Base-by-base conservation (phyloP, 1,140 invertebrate species). In the Spodoptera litura region DNA sequence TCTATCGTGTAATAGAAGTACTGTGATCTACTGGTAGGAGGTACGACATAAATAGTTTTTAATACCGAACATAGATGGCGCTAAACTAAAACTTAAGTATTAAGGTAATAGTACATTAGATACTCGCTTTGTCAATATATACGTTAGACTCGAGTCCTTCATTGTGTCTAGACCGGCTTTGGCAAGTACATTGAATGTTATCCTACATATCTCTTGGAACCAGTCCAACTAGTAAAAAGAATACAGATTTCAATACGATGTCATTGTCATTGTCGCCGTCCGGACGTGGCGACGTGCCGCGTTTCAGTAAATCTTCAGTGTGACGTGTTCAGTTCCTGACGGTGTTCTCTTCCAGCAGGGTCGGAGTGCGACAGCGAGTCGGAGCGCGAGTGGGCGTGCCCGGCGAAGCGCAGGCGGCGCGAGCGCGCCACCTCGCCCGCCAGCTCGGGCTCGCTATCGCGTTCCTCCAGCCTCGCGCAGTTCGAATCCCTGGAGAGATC, bases 401-500 rank as follows among this genome's bases (percentile, higher is more conserved):
- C 97, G 44, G 96, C 97, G 56, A 98, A 98, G 89, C 95, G 97
- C n/a, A 95, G 97, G 27, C 95, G 97, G 31, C 96, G 96, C 78
- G 85, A 92, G 85, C 91, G 93, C 79, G 92, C 86, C 64, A 52
- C 82, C 49, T 95, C 90, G 38, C 91, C 91, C 66, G 87, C 92
- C 80, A 93, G 93, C 81, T 92, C 94, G 59, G 93, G 94, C 64
- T 95, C 95, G 85, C 89, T 96, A 5, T 96, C 96, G 73, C 95
- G 97, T 61, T 97, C 97, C 31, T 97, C 96, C 55, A 97, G 97
- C 72, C 94, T 98, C 35, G 94, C 97, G 31, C 97, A 98, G 89
- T 98, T 98, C 88, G 97, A 98, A 89, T 97, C 96, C 0, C 92
- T 98, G 66, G 97, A 97, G 85, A 95, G 96, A 79, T 96, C 96